Evolutionary conservation across 2,888 invertebrate species (phyloP), one percentile per base, ranked within the genome.

Genomic region (Gandaritis pyraliata): DNA sequence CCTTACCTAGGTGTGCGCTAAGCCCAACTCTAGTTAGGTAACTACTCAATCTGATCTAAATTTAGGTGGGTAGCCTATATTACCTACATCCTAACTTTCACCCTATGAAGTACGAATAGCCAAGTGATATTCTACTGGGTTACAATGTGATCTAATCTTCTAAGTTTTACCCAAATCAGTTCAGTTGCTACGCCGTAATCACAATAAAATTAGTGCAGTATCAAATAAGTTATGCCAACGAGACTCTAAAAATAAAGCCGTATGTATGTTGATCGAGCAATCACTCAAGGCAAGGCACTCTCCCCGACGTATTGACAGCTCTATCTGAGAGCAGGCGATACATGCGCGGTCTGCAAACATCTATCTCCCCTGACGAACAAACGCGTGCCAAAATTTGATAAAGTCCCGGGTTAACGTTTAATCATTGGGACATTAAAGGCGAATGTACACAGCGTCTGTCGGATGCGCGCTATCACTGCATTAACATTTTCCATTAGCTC

Each of bases 321-420:
- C 85, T 90, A 90, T 90, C 90, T 79, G 79, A 64, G 75, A 80
- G 80, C 76, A 75, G 78, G 73, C 78, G 81, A 82, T 83, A 85
- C 87, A 87, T 82, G 79, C 88, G 79, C 83, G 84, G 81, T 86
- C 80, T 72, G 85, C 88, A 90, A 90, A 90, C 89, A 90, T 78
- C 82, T 82, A 83, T 77, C 81, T 77, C 81, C 80, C 83, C 80
- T 76, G 73, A 64, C 75, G 81, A 81, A 83, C 85, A 85, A 88
- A 89, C 90, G 90, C 87, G 90, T 90, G 90, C 88, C 88, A 87
- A 90, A 90, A 86, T 89, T 88, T 88, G 90, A 90, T 90, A 91
- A 90, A 88, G 85, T 87, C 85, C 80, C 83, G 82, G 74, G 82
- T 88, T 87, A 86, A 88, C 89, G 89, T 90, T 87, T 90, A 88